phyloP scores from a whole-genome alignment of 2,113 vertebrate species.

The Malurus melanocephalus region DNA sequence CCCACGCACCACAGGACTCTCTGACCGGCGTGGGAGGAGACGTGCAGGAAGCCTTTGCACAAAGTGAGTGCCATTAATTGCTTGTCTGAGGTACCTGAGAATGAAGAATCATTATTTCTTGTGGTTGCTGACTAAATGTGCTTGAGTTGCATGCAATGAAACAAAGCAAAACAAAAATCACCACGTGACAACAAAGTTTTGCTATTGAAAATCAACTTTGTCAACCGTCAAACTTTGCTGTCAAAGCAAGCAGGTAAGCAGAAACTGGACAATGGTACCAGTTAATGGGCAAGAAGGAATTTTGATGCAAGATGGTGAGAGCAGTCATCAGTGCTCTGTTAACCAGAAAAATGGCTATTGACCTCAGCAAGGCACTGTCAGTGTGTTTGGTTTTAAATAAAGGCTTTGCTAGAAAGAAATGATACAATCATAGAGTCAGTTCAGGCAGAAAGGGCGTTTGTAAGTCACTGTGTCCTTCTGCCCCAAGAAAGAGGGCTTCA shows the following conservation, averaged over 20 bases:
- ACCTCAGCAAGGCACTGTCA: background rate
- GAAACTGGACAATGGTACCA: background rate
- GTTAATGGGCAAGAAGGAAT: background rate
- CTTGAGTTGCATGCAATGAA: background rate
- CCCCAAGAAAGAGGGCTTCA: background rate
- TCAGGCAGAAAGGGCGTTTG: background rate
- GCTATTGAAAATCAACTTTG: background rate
- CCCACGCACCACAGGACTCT: constrained; percentile 94
- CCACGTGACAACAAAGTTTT: background rate
- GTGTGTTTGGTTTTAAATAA: background rate
- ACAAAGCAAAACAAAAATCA: background rate
- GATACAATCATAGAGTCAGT: background rate
- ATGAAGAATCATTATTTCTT: background rate
- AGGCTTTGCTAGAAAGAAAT: background rate
- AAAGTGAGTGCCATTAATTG: constrained; percentile 77
- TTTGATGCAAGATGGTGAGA: background rate
- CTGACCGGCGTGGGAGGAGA: constrained; percentile 96
- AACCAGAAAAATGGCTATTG: background rate
- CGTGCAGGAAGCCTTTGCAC: constrained; percentile 95
- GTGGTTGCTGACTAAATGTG: background rate
- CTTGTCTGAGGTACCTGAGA: background rate
- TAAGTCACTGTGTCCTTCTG: background rate
- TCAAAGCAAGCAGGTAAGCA: background rate
- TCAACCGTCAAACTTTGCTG: background rate
- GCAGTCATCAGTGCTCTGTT: background rate